Evolutionary conservation across 2,888 invertebrate genomes (phyloP).

Genomic region (Caprella mutica): DNA sequence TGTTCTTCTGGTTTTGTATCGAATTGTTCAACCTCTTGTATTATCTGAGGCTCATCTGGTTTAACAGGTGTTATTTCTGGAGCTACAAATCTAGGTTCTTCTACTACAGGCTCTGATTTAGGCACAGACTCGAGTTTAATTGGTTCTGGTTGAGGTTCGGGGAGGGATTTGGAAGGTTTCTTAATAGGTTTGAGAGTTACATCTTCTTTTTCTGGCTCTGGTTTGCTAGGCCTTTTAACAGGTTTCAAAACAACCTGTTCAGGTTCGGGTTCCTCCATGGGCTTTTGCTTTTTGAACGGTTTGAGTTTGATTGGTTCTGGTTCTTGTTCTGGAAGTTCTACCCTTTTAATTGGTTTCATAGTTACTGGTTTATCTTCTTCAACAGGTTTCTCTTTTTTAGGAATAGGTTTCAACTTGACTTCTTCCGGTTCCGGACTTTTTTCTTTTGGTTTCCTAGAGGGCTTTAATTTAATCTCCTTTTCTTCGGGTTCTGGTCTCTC

Average conservation of each 20-base stretch:
- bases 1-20: background rate
- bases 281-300: background rate
- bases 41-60: slow-evolving; percentile 1
- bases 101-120: background rate
- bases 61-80: background rate
- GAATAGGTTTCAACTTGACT: slow-evolving; percentile 2
- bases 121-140: background rate
- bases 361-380: slow-evolving; percentile 6
- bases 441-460: slow-evolving; percentile 1
- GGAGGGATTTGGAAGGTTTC: background rate
- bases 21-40: background rate
- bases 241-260: background rate
- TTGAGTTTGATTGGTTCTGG: slow-evolving; percentile 3
- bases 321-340: background rate
- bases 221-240: slow-evolving; percentile 1
- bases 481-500: slow-evolving; percentile 7
- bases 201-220: background rate
- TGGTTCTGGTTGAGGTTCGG: background rate
- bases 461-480: slow-evolving; percentile 8
- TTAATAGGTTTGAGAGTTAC: background rate
- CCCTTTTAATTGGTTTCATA: slow-evolving; percentile 5
- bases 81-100: background rate
- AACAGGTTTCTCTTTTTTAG: background rate
- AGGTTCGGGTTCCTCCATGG: background rate
- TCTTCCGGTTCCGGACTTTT: slow-evolving; percentile 3